A percentile compares a stretch with the other conserved stretches of the same genome.
These are phyloP conservation scores for Argynnis bischoffii DNA, from an alignment of 2,888 invertebrate species.

Conservation along the genomic window DNA sequence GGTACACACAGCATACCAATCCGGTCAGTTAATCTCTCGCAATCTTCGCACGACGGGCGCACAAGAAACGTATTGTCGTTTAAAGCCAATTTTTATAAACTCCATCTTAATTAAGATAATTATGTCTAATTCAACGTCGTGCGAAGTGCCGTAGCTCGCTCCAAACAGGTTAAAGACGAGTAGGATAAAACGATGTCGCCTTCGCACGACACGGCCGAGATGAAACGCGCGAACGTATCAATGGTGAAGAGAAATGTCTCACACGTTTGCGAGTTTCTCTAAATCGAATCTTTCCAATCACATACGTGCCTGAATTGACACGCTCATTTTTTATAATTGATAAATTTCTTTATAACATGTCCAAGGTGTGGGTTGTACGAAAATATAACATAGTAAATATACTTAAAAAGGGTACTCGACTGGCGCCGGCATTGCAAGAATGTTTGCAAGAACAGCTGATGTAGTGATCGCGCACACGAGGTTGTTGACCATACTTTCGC, in stretches of 20 bases:
- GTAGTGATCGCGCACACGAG: constrained; percentile 62
- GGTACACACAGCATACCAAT: constrained; percentile 4
- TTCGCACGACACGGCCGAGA: constrained; percentile 48
- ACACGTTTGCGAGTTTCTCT: constrained; percentile 54
- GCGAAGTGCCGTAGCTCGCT: constrained; percentile 44
- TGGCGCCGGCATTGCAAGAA: constrained; percentile 24
- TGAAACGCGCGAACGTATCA: constrained; percentile 45
- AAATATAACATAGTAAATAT: background rate
- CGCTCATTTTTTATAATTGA: constrained; percentile 25
- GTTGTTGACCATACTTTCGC: constrained; percentile 79
- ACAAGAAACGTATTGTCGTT: constrained; percentile 3
- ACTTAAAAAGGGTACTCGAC: background rate
- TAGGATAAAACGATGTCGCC: constrained; percentile 53
- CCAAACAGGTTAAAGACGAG: constrained; percentile 60
- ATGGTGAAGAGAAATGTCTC: constrained; percentile 51
- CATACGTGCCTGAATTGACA: constrained; percentile 47
- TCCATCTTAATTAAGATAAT: constrained; percentile 48
- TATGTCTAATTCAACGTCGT: constrained; percentile 54
- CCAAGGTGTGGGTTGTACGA: background rate
- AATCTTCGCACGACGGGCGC: background rate
- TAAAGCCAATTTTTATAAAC: constrained; percentile 15
- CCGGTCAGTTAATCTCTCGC: constrained; percentile 6
- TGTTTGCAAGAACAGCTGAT: constrained; percentile 75
- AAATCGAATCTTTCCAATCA: constrained; percentile 52
- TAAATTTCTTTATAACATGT: constrained; percentile 16